Conservation (phyloP, 2,113 vertebrate species). For the Acanthochromis polyacanthus region DNA sequence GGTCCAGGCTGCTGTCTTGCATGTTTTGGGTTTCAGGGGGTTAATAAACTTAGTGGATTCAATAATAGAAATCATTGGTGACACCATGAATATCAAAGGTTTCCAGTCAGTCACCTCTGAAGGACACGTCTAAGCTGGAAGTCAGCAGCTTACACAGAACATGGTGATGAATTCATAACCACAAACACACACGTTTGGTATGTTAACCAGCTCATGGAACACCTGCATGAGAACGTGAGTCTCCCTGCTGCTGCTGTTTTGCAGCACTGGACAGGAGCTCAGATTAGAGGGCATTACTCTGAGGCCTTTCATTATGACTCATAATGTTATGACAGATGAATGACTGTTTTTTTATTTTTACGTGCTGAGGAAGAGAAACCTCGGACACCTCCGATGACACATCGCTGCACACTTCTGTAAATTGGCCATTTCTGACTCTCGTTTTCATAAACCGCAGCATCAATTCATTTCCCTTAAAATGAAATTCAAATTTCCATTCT, state of each 20-base stretch:
- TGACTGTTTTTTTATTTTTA: neutral
- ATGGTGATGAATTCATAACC: no score
- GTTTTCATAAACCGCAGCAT: neutral
- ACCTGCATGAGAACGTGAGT: slow-evolving; percentile 23
- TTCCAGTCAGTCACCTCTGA: no score
- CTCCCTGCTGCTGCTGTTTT: no score
- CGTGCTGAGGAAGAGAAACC: slow-evolving; percentile 13
- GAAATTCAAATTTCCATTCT: slow-evolving; percentile 26
- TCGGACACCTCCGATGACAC: neutral
- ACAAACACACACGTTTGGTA: slow-evolving; percentile 11
- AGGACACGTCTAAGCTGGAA: no score
- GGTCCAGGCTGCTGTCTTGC: no score
- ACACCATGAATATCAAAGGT: no score
- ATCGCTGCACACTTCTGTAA: slow-evolving; percentile 4
- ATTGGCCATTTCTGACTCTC: neutral
- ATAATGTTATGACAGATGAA: neutral
- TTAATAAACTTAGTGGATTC: no score
- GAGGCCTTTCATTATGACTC: slow-evolving; percentile 54
- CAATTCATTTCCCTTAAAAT: slow-evolving; percentile 33
- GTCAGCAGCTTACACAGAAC: no score
- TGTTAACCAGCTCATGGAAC: slow-evolving; percentile 53
- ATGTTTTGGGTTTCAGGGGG: no score
- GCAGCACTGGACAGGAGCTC: neutral
- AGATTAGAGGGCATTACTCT: slow-evolving; percentile 38
- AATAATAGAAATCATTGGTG: no score